phyloP scores from a whole-genome alignment of 2,888 invertebrate genomes.

The Drosophila emarginata region DNA sequence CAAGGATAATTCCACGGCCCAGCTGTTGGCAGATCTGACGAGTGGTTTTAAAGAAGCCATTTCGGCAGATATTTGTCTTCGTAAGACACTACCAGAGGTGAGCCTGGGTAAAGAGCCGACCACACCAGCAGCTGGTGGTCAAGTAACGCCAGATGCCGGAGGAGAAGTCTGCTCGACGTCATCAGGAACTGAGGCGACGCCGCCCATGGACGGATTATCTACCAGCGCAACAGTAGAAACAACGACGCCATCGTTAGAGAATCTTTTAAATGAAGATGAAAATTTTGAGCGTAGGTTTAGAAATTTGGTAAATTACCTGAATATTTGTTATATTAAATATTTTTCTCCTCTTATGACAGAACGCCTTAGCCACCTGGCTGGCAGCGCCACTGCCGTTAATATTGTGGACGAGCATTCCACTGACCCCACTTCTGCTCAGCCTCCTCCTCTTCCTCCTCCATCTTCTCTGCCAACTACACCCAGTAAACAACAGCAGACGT shows the following conservation, averaged over 20 bases:
- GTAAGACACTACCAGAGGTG: slow-evolving; percentile 76
- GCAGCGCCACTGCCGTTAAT: slow-evolving; percentile 56
- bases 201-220: background rate
- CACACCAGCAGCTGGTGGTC: background rate
- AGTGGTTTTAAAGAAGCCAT: slow-evolving; percentile 78
- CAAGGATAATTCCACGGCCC: slow-evolving; percentile 72
- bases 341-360: slow-evolving; percentile 55
- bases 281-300: background rate
- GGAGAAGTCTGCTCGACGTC: slow-evolving; percentile 2
- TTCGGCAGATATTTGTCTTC: slow-evolving; percentile 79
- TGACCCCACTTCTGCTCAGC: background rate
- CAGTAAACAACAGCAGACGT: slow-evolving; percentile 36
- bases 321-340: background rate
- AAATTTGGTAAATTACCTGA: background rate
- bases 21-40: slow-evolving; percentile 75
- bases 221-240: slow-evolving; percentile 6
- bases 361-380: slow-evolving; percentile 80
- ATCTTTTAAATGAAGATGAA: background rate
- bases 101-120: slow-evolving; percentile 54
- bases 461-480: slow-evolving; percentile 25
- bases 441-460: slow-evolving; percentile 29
- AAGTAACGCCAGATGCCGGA: slow-evolving; percentile 13
- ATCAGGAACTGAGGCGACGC: slow-evolving; percentile 1
- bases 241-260: slow-evolving; percentile 19
- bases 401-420: slow-evolving; percentile 10